phyloP scores from a whole-genome alignment of 2,888 invertebrate genomes.

The Drosophila nigricruria region DNA sequence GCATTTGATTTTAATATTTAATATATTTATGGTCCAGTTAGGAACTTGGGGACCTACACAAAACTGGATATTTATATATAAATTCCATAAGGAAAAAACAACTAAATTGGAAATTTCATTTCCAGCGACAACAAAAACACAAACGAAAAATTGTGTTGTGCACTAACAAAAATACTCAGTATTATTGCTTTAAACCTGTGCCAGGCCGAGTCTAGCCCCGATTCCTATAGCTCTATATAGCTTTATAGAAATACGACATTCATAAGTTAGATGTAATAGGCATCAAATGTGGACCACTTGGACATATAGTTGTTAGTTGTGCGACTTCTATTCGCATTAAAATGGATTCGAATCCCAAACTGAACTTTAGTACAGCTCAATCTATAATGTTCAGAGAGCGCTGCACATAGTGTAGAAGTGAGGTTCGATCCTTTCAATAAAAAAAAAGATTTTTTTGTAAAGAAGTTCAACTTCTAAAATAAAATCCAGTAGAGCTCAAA shows the following conservation, averaged over 20 bases:
- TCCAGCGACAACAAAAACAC: slow-evolving; percentile 46
- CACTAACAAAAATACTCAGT: slow-evolving; percentile 76
- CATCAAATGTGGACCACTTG: slow-evolving; percentile 73
- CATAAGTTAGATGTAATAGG: slow-evolving; percentile 46
- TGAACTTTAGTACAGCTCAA: background rate
- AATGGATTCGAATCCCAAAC: background rate
- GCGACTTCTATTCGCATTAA: background rate
- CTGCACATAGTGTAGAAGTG: background rate
- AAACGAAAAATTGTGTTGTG: slow-evolving; percentile 31
- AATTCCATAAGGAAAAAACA: slow-evolving; percentile 4
- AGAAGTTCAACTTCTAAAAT: background rate
- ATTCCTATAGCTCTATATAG: slow-evolving; percentile 20
- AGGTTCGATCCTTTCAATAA: slow-evolving; percentile 5
- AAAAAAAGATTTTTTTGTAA: background rate
- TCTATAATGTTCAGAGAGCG: background rate
- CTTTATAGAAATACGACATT: slow-evolving; percentile 34
- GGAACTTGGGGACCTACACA: slow-evolving; percentile 26
- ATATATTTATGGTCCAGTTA: slow-evolving; percentile 44
- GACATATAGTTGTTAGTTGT: slow-evolving; percentile 54
- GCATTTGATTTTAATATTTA: slow-evolving; percentile 18
- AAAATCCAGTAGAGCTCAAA: background rate
- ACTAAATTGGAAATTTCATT: slow-evolving; percentile 62
- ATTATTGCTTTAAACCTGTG: slow-evolving; percentile 75
- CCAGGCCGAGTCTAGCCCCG: slow-evolving; percentile 44
- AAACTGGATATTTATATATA: slow-evolving; percentile 10